phyloP scores from a whole-genome alignment of 2,113 vertebrate genomes.

The Alouatta palliata region DNA sequence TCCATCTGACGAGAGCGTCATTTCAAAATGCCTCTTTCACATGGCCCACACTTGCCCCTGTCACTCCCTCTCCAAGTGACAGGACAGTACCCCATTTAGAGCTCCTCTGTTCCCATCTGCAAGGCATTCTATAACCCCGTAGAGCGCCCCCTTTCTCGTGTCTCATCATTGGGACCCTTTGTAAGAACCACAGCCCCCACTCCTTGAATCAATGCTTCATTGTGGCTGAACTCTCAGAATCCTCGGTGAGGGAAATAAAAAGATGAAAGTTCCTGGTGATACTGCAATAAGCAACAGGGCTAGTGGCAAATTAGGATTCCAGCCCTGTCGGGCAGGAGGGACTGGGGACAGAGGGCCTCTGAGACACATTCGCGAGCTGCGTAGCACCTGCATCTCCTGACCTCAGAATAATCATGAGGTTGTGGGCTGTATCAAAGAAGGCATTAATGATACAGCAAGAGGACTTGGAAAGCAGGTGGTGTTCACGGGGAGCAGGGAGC shows the following conservation, averaged over 20 bases:
- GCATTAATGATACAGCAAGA: slow-evolving; percentile 85
- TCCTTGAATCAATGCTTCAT: slow-evolving; percentile 83
- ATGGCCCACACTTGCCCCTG: slow-evolving; percentile 76
- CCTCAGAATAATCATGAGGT: slow-evolving; percentile 86
- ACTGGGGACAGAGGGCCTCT: slow-evolving; percentile 86
- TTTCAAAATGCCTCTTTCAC: slow-evolving; percentile 72
- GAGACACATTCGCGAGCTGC: slow-evolving; percentile 83
- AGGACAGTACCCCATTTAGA: slow-evolving; percentile 77
- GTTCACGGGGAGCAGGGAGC: background rate
- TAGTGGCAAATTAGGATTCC: slow-evolving; percentile 86
- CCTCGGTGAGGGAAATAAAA: slow-evolving; percentile 40
- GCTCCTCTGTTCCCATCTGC: slow-evolving; percentile 75
- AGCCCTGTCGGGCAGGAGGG: slow-evolving; percentile 81
- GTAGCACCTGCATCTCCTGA: slow-evolving; percentile 87
- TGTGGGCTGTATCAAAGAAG: slow-evolving; percentile 87
- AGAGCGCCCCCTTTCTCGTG: slow-evolving; percentile 82
- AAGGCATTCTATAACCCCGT: slow-evolving; percentile 70
- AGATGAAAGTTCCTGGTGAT: slow-evolving; percentile 76
- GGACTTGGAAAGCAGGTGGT: slow-evolving; percentile 57
- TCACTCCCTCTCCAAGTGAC: slow-evolving; percentile 75
- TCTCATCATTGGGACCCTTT: slow-evolving; percentile 78
- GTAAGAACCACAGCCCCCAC: slow-evolving; percentile 67
- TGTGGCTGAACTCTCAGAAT: slow-evolving; percentile 78
- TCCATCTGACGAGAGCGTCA: slow-evolving; percentile 66
- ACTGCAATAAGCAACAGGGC: slow-evolving; percentile 74